A percentile compares a stretch with the other conserved stretches of the same genome.
Evolutionary conservation across 2,113 vertebrate species (phyloP).

Genomic region (Mugil cephalus): DNA sequence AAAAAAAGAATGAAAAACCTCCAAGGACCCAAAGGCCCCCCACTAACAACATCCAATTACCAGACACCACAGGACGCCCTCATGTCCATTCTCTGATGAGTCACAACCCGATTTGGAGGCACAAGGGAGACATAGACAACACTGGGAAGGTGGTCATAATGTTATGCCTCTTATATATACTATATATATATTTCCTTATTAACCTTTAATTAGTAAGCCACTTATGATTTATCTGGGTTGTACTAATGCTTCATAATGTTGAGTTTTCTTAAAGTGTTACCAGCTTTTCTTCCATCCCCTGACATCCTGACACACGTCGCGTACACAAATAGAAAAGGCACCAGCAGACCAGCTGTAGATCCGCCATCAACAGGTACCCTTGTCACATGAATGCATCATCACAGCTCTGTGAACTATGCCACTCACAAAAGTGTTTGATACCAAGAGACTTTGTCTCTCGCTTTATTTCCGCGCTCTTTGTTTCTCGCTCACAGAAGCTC

Average conservation of each 20-base stretch:
- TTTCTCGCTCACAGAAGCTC: conserved; percentile 21
- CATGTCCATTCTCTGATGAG: too few relatives aligned
- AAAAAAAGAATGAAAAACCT: too few relatives aligned
- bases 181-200: conserved; percentile 21
- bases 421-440: conserved; percentile 26
- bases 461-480: conserved; percentile 10
- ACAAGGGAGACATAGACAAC: too few relatives aligned
- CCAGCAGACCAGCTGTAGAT: neutral
- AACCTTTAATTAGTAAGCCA: neutral
- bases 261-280: too few relatives aligned
- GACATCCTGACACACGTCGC: neutral
- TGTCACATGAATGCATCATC: conserved; percentile 28
- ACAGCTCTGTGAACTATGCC: conserved; percentile 26
- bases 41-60: too few relatives aligned
- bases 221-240: too few relatives aligned
- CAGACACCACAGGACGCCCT: too few relatives aligned
- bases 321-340: neutral
- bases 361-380: conserved; percentile 27
- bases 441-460: conserved; percentile 24
- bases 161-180: too few relatives aligned
- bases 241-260: too few relatives aligned
- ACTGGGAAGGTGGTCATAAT: too few relatives aligned
- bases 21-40: too few relatives aligned
- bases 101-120: too few relatives aligned
- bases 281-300: neutral